Evolutionary conservation across 2,113 vertebrate genomes (phyloP).

Genomic region (Spea multiplicata): DNA sequence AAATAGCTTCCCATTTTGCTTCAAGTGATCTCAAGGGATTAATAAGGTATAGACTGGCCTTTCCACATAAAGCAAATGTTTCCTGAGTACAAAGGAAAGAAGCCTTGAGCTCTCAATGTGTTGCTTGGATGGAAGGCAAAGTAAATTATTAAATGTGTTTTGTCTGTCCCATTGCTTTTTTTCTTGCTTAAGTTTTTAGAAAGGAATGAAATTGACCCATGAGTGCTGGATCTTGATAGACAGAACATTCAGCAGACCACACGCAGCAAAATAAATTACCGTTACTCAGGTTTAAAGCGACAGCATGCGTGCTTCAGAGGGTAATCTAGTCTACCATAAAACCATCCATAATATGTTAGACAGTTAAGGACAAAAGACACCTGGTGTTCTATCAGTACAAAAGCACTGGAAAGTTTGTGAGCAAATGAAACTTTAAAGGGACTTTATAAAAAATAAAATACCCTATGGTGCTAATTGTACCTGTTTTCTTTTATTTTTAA

Average conservation of each 20-base stretch:
- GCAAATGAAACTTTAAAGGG: conserved; percentile 19
- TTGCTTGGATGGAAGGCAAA: conserved; percentile 17
- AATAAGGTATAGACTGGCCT: background rate
- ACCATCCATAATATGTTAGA: conserved; percentile 37
- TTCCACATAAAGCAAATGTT: conserved; percentile 10
- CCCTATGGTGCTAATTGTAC: too few relatives aligned
- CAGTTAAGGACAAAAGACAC: conserved; percentile 37
- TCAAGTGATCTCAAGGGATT: background rate
- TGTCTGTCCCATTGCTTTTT: conserved; percentile 2
- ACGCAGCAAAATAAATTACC: conserved; percentile 28
- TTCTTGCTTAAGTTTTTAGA: conserved; percentile 23
- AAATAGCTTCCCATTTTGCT: conserved; percentile 2
- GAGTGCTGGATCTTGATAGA: background rate
- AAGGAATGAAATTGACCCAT: conserved; percentile 16
- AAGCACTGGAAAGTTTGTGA: background rate
- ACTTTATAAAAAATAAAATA: background rate
- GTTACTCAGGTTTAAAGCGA: conserved; percentile 32
- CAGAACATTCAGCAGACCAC: conserved; percentile 29
- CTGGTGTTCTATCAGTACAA: conserved; percentile 8
- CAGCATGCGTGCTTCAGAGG: conserved; percentile 29
- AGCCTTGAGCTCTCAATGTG: background rate
- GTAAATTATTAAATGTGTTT: conserved; percentile 24
- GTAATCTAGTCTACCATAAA: conserved; percentile 33
- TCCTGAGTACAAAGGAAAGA: background rate
- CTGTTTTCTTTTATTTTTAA: too few relatives aligned